Percentiles rank a stretch among this genome's conserved stretches.
Conservation (phyloP, 2,797 vertebrate species). For the Falco peregrinus region DNA sequence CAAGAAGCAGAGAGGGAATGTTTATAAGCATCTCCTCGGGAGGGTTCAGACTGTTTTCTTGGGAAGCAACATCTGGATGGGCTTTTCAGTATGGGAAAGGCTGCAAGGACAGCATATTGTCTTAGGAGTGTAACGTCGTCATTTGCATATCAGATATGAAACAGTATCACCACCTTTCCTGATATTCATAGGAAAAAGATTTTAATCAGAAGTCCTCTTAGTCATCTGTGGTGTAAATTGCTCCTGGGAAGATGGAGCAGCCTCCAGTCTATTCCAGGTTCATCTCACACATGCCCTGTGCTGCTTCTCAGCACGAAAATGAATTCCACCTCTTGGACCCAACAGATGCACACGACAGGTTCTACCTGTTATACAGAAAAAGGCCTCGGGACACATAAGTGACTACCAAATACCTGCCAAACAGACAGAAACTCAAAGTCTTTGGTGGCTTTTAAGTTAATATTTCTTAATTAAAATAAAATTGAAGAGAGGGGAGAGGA, state of each 20-base stretch:
- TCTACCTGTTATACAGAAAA: constrained; percentile 7
- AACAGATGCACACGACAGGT: constrained; percentile 14
- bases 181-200: neutral
- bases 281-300: constrained; percentile 5
- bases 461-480: constrained; percentile 78
- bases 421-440: constrained; percentile 48
- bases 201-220: constrained; percentile 7
- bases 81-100: neutral
- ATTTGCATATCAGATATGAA: neutral
- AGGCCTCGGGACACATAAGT: constrained; percentile 30
- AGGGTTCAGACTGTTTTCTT: neutral
- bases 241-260: constrained; percentile 9
- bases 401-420: constrained; percentile 55
- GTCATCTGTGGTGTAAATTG: neutral
- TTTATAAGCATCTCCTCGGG: neutral
- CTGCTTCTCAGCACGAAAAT: neutral
- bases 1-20: neutral
- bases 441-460: constrained; percentile 65
- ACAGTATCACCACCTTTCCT: neutral
- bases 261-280: constrained; percentile 7
- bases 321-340: constrained; percentile 12
- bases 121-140: neutral
- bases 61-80: neutral
- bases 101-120: neutral
- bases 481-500: constrained; percentile 60